Conservation (phyloP, 2,113 vertebrate species). For the Leptobrachium ailaonicum region DNA sequence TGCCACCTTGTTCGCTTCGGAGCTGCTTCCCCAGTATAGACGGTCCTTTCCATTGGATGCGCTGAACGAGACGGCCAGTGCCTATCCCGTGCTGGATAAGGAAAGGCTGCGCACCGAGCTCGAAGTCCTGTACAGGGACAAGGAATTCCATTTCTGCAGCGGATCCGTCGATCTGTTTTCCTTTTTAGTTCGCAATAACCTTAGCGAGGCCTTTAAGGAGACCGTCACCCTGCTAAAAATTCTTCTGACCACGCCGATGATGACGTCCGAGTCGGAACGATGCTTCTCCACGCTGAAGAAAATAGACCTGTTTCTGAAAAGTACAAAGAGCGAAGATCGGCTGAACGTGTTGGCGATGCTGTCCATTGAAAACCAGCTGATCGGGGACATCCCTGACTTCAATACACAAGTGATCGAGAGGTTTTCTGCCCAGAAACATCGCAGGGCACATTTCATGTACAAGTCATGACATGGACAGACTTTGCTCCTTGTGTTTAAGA, state of each 20-base stretch:
- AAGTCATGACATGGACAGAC: too few relatives aligned
- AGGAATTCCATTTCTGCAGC: too few relatives aligned
- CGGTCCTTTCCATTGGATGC: background rate
- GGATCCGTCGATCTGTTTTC: background rate
- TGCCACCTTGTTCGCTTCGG: background rate
- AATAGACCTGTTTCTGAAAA: background rate
- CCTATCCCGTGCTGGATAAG: too few relatives aligned
- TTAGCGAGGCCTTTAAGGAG: conserved; percentile 25
- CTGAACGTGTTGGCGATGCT: background rate
- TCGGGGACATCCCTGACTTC: background rate
- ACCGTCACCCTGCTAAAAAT: too few relatives aligned
- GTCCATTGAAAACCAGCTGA: background rate
- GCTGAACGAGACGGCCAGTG: background rate
- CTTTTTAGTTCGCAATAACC: background rate
- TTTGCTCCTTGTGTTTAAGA: too few relatives aligned
- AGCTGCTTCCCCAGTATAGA: background rate
- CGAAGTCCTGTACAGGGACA: too few relatives aligned
- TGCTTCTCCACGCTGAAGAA: conserved; percentile 44
- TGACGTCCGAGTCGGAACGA: conserved; percentile 42
- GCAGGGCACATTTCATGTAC: background rate
- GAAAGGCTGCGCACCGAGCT: background rate
- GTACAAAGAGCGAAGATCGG: too few relatives aligned
- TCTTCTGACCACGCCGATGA: conserved; percentile 34
- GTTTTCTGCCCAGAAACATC: too few relatives aligned
- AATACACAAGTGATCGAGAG: too few relatives aligned